Conservation (phyloP, 2,888 invertebrate genomes). For the Orthosia gracilis region DNA sequence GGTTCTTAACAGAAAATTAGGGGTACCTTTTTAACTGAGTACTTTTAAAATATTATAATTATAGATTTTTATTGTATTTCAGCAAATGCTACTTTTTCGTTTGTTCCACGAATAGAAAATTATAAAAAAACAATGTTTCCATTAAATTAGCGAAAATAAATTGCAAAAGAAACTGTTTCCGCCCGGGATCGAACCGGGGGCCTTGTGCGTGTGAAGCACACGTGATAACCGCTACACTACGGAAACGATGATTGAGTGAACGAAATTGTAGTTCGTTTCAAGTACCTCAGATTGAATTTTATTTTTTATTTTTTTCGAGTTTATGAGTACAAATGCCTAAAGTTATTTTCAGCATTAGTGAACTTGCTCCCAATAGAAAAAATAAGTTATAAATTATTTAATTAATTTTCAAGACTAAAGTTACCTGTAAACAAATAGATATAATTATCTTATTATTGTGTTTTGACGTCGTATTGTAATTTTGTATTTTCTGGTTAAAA, state of each 20-base stretch:
- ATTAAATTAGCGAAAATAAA: background rate
- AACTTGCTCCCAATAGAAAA: background rate
- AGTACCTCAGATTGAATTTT: background rate
- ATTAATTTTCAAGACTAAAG: background rate
- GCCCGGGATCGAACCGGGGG: conserved; percentile 94
- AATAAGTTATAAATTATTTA: too few species aligned
- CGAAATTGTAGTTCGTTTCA: conserved; percentile 28
- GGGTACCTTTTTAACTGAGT: background rate
- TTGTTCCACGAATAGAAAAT: background rate
- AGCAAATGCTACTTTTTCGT: background rate
- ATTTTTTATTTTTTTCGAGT: background rate
- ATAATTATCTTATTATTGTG: too few species aligned
- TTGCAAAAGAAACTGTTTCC: conserved; percentile 86
- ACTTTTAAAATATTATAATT: too few species aligned
- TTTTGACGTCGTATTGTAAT: too few species aligned
- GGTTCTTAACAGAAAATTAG: background rate
- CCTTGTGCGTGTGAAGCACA: conserved; percentile 95
- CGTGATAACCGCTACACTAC: conserved; percentile 95
- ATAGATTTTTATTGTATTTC: background rate
- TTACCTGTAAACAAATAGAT: background rate
- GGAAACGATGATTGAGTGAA: conserved; percentile 82
- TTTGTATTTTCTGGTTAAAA: too few species aligned
- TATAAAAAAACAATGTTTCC: background rate
- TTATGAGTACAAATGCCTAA: background rate
- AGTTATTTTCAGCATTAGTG: background rate